These are phyloP conservation scores for Notechis scutatus DNA, from an alignment of 2,113 vertebrate genomes.

Conservation along the genomic window DNA sequence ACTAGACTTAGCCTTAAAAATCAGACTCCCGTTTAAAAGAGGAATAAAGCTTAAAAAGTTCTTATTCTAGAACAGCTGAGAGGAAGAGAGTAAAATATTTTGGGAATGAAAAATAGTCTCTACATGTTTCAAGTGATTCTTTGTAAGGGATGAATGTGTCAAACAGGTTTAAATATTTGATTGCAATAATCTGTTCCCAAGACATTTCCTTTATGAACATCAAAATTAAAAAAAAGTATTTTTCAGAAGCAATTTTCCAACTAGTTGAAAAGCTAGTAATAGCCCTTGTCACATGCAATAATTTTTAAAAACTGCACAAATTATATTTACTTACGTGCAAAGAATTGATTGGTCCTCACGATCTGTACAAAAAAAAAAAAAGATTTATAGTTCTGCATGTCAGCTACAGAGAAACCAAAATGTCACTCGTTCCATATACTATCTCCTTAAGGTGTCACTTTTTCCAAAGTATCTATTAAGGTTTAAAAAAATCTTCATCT, in stretches of 20 bases:
- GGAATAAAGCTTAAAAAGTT: not conserved
- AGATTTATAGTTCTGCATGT: not conserved
- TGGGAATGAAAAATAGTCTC: not conserved
- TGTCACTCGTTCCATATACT: not conserved
- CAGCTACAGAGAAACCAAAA: not conserved
- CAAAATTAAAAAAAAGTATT: not conserved
- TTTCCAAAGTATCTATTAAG: not conserved
- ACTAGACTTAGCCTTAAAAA: not conserved
- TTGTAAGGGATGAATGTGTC: not conserved
- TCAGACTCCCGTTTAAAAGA: not conserved
- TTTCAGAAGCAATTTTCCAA: not conserved
- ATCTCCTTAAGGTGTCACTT: not conserved
- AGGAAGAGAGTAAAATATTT: not conserved
- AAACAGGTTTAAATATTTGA: not conserved
- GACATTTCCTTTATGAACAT: not conserved
- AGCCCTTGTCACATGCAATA: not conserved
- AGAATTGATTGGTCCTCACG: constrained; percentile 99
- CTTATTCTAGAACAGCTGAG: not conserved
- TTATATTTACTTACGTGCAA: constrained; percentile 91
- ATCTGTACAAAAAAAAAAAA: constrained; percentile 73
- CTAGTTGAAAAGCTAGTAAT: not conserved
- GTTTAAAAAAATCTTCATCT: not conserved
- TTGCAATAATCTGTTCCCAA: not conserved
- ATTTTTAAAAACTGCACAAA: not conserved
- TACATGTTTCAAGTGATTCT: not conserved